phyloP scores from a whole-genome alignment of 2,888 invertebrate species.

The Mimumesa dahlbomi region DNA sequence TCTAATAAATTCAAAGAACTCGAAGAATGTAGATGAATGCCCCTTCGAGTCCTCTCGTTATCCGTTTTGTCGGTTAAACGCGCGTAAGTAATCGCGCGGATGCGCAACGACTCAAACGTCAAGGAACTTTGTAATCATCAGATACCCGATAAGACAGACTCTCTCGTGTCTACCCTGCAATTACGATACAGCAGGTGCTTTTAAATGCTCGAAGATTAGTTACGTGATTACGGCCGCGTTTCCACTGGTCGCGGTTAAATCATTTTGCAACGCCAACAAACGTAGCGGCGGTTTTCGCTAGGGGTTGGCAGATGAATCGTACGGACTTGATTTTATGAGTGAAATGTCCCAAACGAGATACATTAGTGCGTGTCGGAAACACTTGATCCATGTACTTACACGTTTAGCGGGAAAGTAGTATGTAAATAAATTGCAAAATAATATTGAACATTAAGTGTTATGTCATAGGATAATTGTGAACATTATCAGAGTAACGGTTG shows the following conservation, averaged over 20 bases:
- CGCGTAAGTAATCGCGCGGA: constrained; percentile 29
- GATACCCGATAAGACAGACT: constrained; percentile 41
- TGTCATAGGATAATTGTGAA: too few relatives aligned
- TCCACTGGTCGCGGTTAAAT: constrained; percentile 27
- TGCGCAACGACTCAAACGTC: constrained; percentile 45
- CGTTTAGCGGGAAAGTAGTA: background rate
- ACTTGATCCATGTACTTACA: background rate
- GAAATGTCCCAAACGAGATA: background rate
- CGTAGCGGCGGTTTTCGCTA: too few relatives aligned
- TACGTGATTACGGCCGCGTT: constrained; percentile 25
- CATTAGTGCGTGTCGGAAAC: background rate
- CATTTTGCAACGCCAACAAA: constrained; percentile 33
- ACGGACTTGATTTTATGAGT: too few relatives aligned
- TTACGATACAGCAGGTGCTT: constrained; percentile 43
- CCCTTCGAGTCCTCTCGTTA: constrained; percentile 19
- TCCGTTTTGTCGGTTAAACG: constrained; percentile 30
- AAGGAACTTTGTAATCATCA: constrained; percentile 46
- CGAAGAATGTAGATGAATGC: constrained; percentile 35
- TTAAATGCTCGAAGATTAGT: constrained; percentile 40
- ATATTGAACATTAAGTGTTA: too few relatives aligned
- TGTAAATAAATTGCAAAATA: too few relatives aligned
- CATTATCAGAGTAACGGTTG: too few relatives aligned
- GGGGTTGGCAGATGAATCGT: too few relatives aligned
- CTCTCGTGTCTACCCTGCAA: constrained; percentile 31
- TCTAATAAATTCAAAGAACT: constrained; percentile 21